Percentiles rank a stretch among this genome's conserved stretches.
Conservation (phyloP, 53 echinoderm and acorn worm genomes). For the Arbacia lixula region DNA sequence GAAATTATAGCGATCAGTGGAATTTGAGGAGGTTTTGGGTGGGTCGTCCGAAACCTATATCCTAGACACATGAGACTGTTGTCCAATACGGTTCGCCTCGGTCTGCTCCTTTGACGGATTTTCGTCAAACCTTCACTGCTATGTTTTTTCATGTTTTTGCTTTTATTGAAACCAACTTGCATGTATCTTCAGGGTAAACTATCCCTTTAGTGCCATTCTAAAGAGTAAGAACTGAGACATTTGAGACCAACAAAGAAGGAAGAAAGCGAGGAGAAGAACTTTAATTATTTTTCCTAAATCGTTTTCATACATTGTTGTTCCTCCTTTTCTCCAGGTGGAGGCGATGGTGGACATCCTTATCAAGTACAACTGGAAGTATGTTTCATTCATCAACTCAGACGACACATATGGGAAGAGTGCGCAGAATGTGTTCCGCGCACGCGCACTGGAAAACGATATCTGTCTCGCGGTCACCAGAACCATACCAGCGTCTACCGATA, state of each 20-base stretch:
- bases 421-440: slow-evolving; percentile 68
- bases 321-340: slow-evolving; percentile 60
- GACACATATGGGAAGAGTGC: slow-evolving; percentile 94
- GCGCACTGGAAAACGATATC: slow-evolving; percentile 57
- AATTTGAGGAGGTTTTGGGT: too few relatives aligned
- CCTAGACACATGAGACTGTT: too few relatives aligned
- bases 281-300: background rate
- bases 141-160: too few relatives aligned
- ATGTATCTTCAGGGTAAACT: too few relatives aligned
- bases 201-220: too few relatives aligned
- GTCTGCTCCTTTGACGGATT: too few relatives aligned
- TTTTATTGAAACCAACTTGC: too few relatives aligned
- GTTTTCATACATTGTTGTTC: background rate
- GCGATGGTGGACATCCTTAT: slow-evolving; percentile 83
- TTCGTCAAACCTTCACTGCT: too few relatives aligned
- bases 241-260: background rate
- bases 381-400: slow-evolving; percentile 93
- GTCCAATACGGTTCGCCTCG: too few relatives aligned
- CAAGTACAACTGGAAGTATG: slow-evolving; percentile 85
- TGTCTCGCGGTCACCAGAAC: slow-evolving; percentile 80
- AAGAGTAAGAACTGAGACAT: too few relatives aligned
- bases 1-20: too few relatives aligned
- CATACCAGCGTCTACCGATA: slow-evolving; percentile 69
- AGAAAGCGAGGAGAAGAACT: background rate
- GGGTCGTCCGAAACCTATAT: too few relatives aligned